These are phyloP conservation scores for Palythoa grandiflora DNA, from an alignment of 92 coral and sea anemone genomes.

Conservation along the genomic window DNA sequence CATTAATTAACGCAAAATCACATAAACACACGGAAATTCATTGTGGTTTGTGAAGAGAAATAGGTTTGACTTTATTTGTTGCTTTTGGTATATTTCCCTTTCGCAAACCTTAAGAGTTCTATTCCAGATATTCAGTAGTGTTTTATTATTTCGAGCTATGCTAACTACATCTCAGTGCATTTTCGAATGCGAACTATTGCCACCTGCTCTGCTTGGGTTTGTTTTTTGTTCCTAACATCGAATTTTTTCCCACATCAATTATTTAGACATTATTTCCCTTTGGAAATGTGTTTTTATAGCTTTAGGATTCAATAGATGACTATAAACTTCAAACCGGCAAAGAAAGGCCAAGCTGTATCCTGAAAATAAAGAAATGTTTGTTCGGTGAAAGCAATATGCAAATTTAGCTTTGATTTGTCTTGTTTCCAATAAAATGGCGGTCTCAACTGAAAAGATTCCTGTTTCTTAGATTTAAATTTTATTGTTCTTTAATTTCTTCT, in stretches of 20 bases:
- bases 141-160: too few relatives aligned
- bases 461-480: neutral
- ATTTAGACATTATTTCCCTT: neutral
- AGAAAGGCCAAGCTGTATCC: neutral
- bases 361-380: neutral
- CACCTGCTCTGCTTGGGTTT: too few relatives aligned
- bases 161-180: too few relatives aligned
- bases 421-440: neutral
- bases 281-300: neutral
- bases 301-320: neutral
- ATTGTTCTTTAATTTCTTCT: neutral
- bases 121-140: too few relatives aligned
- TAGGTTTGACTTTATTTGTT: too few relatives aligned
- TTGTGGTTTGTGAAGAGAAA: too few relatives aligned
- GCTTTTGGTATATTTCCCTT: too few relatives aligned
- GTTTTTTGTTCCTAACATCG: neutral
- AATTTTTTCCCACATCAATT: neutral
- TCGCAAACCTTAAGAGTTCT: too few relatives aligned
- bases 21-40: too few relatives aligned
- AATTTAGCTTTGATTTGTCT: neutral
- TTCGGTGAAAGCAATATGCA: constrained; percentile 10
- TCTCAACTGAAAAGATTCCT: neutral
- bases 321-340: neutral
- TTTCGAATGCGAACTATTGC: too few relatives aligned
- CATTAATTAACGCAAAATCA: too few relatives aligned